phyloP scores from a whole-genome alignment of 2,113 vertebrate species.

The Artemisiospiza belli region DNA sequence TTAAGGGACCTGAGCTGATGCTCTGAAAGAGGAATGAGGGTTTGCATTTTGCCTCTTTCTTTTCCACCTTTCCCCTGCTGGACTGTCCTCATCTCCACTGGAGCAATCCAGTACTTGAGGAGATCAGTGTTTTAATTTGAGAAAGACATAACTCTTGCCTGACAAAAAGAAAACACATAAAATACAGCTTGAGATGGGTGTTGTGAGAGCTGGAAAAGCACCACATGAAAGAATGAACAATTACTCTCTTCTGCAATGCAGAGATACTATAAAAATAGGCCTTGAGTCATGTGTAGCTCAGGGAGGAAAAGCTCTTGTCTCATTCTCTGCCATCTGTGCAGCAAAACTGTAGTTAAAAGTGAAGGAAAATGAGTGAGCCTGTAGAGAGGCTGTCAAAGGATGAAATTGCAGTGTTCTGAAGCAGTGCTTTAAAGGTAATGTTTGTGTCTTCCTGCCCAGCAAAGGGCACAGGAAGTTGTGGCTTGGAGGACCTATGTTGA shows the following conservation, averaged over 20 bases:
- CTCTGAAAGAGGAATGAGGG: background rate
- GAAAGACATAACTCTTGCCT: background rate
- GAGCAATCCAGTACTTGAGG: background rate
- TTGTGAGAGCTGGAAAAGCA: background rate
- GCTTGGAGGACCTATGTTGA: conserved; percentile 83
- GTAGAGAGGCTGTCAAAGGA: background rate
- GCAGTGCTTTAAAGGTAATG: background rate
- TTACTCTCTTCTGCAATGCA: background rate
- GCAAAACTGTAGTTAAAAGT: background rate
- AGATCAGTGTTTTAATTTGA: background rate
- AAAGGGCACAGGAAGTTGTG: conserved; percentile 88
- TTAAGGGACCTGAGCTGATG: background rate
- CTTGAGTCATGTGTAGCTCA: background rate
- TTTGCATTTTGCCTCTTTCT: background rate
- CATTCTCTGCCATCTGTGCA: background rate
- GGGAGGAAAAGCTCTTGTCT: background rate
- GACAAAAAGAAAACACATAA: background rate
- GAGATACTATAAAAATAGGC: background rate
- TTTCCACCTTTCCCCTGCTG: background rate
- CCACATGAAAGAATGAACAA: background rate
- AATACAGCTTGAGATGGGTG: background rate
- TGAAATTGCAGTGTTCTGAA: background rate
- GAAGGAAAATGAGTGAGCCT: background rate
- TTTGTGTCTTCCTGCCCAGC: conserved; percentile 67
- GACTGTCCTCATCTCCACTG: background rate